Conservation (phyloP, 2,797 vertebrate genomes). For the Chaetodon trifasciatus region DNA sequence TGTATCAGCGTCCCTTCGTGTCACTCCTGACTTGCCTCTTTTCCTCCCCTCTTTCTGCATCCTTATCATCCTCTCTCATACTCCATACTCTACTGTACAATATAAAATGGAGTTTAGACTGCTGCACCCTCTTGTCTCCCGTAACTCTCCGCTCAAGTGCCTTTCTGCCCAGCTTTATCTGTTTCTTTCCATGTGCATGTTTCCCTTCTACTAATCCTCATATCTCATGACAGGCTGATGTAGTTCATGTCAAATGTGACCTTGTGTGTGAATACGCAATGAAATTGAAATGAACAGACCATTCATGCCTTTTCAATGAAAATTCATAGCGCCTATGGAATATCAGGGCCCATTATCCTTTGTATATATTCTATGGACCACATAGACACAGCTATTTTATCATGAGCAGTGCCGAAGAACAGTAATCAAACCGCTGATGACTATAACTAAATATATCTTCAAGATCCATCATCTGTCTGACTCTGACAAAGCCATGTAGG, state of each 20-base stretch:
- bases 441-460: background rate
- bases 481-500: constrained; percentile 1
- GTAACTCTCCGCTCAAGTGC: background rate
- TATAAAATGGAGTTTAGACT: constrained; percentile 25
- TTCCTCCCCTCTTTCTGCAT: background rate
- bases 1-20: constrained; percentile 13
- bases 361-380: background rate
- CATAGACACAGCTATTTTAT: background rate
- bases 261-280: background rate
- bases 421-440: background rate
- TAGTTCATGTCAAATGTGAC: background rate
- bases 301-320: background rate
- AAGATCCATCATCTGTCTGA: background rate
- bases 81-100: background rate
- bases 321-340: background rate
- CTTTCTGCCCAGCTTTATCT: background rate
- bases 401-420: background rate
- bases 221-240: background rate
- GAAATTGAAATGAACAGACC: constrained; percentile 5
- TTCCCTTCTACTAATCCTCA: constrained; percentile 11
- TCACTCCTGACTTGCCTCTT: background rate
- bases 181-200: background rate
- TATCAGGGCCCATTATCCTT: background rate
- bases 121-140: background rate
- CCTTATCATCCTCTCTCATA: constrained; percentile 13